Evolutionary conservation across 2,888 invertebrate species (phyloP).

Genomic region (Charanyca ferruginea): DNA sequence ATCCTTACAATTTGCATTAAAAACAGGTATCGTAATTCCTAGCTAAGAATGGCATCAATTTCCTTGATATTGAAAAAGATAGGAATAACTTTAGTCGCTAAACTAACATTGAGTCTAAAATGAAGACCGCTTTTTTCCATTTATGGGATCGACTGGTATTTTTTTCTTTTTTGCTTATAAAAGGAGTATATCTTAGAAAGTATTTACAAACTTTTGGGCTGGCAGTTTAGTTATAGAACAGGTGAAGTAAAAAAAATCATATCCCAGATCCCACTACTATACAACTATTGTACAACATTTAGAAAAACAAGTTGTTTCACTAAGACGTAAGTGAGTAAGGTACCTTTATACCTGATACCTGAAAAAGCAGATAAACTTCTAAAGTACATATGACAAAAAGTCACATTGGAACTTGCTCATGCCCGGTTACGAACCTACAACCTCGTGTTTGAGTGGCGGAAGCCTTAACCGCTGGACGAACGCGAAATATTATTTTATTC

Average conservation of each 20-base stretch:
- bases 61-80: constrained; percentile 49
- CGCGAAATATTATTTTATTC: too few species aligned
- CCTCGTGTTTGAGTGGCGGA: too few species aligned
- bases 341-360: too few species aligned
- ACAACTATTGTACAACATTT: too few species aligned
- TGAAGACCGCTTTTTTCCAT: constrained; percentile 3
- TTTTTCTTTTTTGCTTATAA: neutral
- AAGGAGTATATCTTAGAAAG: neutral
- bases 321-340: too few species aligned
- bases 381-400: too few species aligned
- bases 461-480: too few species aligned
- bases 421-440: too few species aligned
- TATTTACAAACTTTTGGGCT: neutral
- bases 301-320: too few species aligned
- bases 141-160: constrained; percentile 2
- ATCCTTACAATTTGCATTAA: constrained; percentile 59
- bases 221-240: neutral
- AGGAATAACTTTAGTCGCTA: constrained; percentile 17
- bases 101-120: constrained; percentile 21
- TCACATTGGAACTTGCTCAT: too few species aligned
- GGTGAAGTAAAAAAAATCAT: neutral
- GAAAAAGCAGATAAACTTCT: too few species aligned
- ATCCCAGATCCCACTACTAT: too few species aligned
- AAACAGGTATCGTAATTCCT: constrained; percentile 43
- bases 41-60: constrained; percentile 45